A percentile compares a stretch with the other conserved stretches of the same genome.
Conservation (phyloP, 2,888 invertebrate species). For the Lypha dubia region DNA sequence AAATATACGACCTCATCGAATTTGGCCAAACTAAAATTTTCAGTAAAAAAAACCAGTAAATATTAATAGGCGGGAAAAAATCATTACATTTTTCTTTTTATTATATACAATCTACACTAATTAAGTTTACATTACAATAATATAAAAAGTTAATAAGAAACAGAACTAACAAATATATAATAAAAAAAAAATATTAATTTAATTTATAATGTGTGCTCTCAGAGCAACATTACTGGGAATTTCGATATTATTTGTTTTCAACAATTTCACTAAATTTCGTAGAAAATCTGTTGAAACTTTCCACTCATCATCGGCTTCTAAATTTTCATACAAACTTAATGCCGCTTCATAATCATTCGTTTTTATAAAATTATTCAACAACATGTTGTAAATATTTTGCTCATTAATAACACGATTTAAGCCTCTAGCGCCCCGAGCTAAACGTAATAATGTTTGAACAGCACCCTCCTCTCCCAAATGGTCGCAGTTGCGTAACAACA, state of each 20-base stretch:
- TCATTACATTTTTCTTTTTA: too few relatives aligned
- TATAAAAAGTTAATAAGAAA: background rate
- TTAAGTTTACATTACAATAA: background rate
- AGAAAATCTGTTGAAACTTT: constrained; percentile 80
- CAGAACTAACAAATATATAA: background rate
- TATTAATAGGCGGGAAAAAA: too few relatives aligned
- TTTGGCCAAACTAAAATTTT: too few relatives aligned
- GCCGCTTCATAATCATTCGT: constrained; percentile 79
- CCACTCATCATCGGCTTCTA: constrained; percentile 80
- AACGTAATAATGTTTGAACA: constrained; percentile 78
- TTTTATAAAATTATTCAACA: constrained; percentile 79
- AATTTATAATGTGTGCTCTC: constrained; percentile 76
- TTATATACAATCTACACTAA: too few relatives aligned
- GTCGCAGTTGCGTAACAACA: constrained; percentile 85
- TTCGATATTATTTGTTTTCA: constrained; percentile 80
- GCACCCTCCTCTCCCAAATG: constrained; percentile 80
- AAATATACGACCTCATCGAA: too few relatives aligned
- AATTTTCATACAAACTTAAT: constrained; percentile 79
- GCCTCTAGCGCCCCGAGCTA: constrained; percentile 80
- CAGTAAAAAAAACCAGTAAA: too few relatives aligned
- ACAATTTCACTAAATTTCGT: constrained; percentile 78
- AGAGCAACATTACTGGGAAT: constrained; percentile 81
- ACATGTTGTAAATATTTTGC: constrained; percentile 80
- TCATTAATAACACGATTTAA: constrained; percentile 80
- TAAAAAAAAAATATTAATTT: background rate